phyloP scores from a whole-genome alignment of 2,113 vertebrate genomes.

The Seriola aureovittata region DNA sequence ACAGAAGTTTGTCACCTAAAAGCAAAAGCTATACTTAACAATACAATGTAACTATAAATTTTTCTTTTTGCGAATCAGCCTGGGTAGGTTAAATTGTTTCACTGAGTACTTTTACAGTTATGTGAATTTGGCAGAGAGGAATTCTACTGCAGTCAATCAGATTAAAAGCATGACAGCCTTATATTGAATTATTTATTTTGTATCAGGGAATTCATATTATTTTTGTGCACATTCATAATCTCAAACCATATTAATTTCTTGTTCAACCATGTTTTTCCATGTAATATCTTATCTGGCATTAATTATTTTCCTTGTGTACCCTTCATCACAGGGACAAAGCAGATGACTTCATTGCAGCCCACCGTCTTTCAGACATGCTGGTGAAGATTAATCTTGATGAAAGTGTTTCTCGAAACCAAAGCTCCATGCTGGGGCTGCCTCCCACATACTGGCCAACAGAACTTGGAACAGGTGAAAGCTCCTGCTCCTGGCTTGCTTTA shows the following conservation, averaged over 20 bases:
- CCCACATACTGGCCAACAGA: slow-evolving; percentile 61
- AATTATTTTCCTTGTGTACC: background rate
- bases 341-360: slow-evolving; percentile 81
- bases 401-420: slow-evolving; percentile 44
- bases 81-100: background rate
- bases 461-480: slow-evolving; percentile 64
- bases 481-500: background rate
- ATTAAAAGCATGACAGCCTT: background rate
- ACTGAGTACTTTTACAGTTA: background rate
- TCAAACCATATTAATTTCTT: background rate
- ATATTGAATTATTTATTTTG: too few relatives aligned
- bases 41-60: background rate
- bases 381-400: slow-evolving; percentile 83
- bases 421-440: slow-evolving; percentile 10
- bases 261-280: background rate
- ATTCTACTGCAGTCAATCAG: background rate
- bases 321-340: slow-evolving; percentile 80
- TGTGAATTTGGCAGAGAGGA: background rate
- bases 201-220: background rate
- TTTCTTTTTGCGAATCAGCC: background rate
- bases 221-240: background rate
- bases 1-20: background rate
- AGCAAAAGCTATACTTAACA: background rate
- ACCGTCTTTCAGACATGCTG: slow-evolving; percentile 77
- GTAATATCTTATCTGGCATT: background rate